These are phyloP conservation scores for Charanyca ferruginea DNA, from an alignment of 2,888 invertebrate species.

Conservation along the genomic window DNA sequence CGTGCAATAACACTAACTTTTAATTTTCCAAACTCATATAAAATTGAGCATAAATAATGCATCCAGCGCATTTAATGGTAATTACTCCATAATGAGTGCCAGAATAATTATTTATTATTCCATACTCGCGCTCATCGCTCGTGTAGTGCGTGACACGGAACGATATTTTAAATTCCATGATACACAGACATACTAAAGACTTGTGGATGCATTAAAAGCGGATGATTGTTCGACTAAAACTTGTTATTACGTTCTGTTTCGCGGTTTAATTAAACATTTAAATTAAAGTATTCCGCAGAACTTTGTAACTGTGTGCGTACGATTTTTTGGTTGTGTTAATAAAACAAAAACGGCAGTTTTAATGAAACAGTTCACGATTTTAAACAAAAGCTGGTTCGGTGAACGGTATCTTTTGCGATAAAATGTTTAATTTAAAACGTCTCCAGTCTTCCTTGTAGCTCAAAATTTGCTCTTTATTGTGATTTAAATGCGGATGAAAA, in stretches of 20 bases:
- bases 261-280: conserved; percentile 52
- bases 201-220: conserved; percentile 48
- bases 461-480: conserved; percentile 17
- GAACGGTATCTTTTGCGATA: conserved; percentile 39
- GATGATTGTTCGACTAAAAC: conserved; percentile 41
- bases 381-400: conserved; percentile 46
- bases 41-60: conserved; percentile 76
- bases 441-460: conserved; percentile 25
- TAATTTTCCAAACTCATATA: conserved; percentile 20
- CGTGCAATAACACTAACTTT: conserved; percentile 27
- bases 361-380: conserved; percentile 44
- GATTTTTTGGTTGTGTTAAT: conserved; percentile 27
- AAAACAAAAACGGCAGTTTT: conserved; percentile 31
- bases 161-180: conserved; percentile 74
- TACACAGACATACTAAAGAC: conserved; percentile 54
- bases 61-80: conserved; percentile 79
- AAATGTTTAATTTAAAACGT: conserved; percentile 47
- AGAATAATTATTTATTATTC: conserved; percentile 82
- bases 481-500: conserved; percentile 19
- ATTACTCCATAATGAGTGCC: conserved; percentile 83
- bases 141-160: conserved; percentile 77
- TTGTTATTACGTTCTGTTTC: conserved; percentile 45
- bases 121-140: conserved; percentile 67
- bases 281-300: conserved; percentile 33
- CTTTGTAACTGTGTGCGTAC: conserved; percentile 42